Evolutionary conservation across 2,797 vertebrate species (phyloP).

Genomic region (Pelobates cultripes): DNA sequence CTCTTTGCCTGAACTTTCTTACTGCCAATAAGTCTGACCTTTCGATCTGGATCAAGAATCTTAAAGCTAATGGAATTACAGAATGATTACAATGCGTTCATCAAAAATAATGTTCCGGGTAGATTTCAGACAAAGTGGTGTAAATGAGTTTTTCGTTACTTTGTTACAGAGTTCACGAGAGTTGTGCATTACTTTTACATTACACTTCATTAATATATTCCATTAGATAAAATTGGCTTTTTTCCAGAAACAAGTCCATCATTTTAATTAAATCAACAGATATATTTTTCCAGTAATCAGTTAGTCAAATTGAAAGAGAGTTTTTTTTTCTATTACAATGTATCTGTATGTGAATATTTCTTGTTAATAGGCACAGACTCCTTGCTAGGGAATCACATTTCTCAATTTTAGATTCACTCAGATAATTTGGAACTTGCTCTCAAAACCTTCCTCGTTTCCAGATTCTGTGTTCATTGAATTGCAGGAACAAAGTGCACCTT

Average conservation of each 20-base stretch:
- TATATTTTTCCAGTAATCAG: not conserved
- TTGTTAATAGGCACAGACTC: too few relatives aligned
- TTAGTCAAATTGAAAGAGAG: not conserved
- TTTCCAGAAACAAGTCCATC: not conserved
- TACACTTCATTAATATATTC: not conserved
- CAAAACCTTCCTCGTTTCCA: not conserved
- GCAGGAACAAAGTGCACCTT: constrained; percentile 74
- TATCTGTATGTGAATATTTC: not conserved
- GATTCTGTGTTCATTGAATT: not conserved
- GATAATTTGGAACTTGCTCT: not conserved
- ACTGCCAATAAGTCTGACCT: not conserved
- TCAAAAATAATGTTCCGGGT: not conserved
- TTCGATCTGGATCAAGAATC: not conserved
- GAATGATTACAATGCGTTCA: not conserved
- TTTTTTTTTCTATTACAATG: not conserved
- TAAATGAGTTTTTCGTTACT: not conserved
- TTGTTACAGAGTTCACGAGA: not conserved
- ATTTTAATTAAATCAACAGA: not conserved
- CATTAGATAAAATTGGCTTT: not conserved
- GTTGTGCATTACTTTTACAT: not conserved
- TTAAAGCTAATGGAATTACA: constrained; percentile 8
- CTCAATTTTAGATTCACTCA: too few relatives aligned
- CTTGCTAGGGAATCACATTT: too few relatives aligned
- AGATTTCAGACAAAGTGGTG: too few relatives aligned
- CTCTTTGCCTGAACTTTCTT: not conserved